Evolutionary conservation across 1,140 invertebrate genomes (phyloP).

Genomic region (Cotesia vestalis): DNA sequence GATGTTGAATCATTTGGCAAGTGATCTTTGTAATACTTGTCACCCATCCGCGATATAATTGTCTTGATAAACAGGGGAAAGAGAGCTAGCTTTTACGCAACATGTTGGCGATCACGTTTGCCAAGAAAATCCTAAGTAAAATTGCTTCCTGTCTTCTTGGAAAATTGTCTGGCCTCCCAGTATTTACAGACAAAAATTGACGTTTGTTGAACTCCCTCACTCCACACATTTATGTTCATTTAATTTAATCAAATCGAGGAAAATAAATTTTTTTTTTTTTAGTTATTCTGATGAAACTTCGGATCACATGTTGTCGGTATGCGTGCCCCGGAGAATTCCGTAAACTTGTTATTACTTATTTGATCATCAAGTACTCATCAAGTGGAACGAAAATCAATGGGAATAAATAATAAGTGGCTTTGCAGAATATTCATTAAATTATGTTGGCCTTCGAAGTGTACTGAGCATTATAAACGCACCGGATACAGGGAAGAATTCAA

Average conservation of each 20-base stretch:
- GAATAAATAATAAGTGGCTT: conserved; percentile 14
- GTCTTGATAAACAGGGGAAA: conserved; percentile 4
- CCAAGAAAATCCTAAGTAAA: conserved; percentile 49
- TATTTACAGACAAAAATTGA: conserved; percentile 19
- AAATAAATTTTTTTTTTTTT: conserved; percentile 2
- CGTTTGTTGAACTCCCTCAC: conserved; percentile 10
- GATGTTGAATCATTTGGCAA: conserved; percentile 24
- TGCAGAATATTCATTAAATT: conserved; percentile 9
- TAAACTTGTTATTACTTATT: conserved; percentile 7
- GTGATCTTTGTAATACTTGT: conserved; percentile 8
- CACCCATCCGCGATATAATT: conserved; percentile 25
- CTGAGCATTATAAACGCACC: not conserved
- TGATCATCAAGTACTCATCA: not conserved
- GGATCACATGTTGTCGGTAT: not conserved
- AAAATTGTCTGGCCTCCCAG: conserved; percentile 45
- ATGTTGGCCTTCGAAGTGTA: conserved; percentile 9
- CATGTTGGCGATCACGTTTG: conserved; percentile 38
- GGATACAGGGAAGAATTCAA: not conserved
- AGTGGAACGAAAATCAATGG: conserved; percentile 9
- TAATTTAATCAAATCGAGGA: not conserved
- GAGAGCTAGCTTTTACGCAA: conserved; percentile 31
- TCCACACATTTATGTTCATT: not conserved
- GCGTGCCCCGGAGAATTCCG: conserved; percentile 12
- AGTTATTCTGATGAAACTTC: not conserved
- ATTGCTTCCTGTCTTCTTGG: conserved; percentile 47